Evolutionary conservation across 1,140 invertebrate species (phyloP), one percentile per base, ranked within the genome.

Genomic region (Micrasema longulum): DNA sequence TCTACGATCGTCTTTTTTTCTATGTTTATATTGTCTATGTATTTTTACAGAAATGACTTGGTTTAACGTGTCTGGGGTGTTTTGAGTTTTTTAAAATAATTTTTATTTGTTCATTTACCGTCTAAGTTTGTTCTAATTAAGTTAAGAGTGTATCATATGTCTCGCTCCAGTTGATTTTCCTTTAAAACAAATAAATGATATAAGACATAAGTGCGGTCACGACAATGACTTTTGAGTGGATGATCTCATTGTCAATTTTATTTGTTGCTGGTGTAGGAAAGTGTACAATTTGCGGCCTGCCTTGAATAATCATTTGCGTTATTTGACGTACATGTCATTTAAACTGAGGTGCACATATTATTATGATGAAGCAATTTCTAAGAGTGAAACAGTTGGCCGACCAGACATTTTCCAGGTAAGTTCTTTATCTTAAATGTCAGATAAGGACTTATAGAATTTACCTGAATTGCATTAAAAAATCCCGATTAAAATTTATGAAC

Each of bases 311-410:
- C 55, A 22, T 62, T 63, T 22, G 53, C 31, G 38, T 16, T 69
- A 36, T 31, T 38, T 36, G 53, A 57, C 53, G 53, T 57, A 35
- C 31, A 66, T 66, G 43, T 50, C n/a, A 69, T 69, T 69, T 53
- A 43, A 53, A 69, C 36, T 45, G 45, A 36, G 50, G 35, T 50
- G 52, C 31, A 55, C 38, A 71, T 53, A 66, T 76, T 35, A 62
- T 62, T 60, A 93, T 93, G 92, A 93, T 93, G 88, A 95, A 94
- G 84, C 93, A 95, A 83, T 94, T 95, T 83, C 91, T 93, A 82
- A 88, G 92, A 76, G 93, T 95, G 48, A 95, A 95, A 83, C 93
- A 95, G 82, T 88, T 95, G 60, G 93, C 93, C 74, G 93, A 95
- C 86, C 93, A 95, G 85, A 94, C 92, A 69, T 93, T 95, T 85